phyloP scores from a whole-genome alignment of 2,797 vertebrate species.

The Diglossa cyanea region DNA sequence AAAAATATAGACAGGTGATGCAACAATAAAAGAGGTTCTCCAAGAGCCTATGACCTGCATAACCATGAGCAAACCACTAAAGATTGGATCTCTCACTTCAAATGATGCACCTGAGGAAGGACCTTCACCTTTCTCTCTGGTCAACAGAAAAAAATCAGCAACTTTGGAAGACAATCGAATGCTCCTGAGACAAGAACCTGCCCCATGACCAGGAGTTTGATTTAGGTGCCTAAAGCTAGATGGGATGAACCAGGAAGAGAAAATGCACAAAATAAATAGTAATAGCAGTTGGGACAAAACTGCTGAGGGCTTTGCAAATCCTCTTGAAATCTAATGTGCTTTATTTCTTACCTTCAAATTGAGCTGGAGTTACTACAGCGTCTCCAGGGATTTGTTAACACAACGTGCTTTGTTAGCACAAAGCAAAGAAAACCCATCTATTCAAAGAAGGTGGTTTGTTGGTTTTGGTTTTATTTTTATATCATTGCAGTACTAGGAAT shows the following conservation, averaged over 20 bases:
- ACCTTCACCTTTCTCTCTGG: background rate
- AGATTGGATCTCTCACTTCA: background rate
- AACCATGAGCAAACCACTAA: background rate
- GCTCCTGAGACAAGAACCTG: background rate
- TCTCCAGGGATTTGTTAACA: slow-evolving; percentile 28
- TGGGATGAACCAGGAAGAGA: background rate
- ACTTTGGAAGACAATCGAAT: background rate
- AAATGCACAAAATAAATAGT: background rate
- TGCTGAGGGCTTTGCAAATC: slow-evolving; percentile 3
- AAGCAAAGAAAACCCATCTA: background rate
- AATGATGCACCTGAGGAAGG: background rate
- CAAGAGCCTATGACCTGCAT: background rate
- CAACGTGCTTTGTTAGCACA: background rate
- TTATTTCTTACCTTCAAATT: background rate
- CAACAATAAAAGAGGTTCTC: background rate
- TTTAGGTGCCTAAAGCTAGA: background rate
- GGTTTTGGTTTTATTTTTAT: background rate
- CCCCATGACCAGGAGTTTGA: background rate
- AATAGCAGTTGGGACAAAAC: background rate
- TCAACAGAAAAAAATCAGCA: background rate
- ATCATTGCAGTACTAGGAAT: background rate
- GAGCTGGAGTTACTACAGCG: background rate
- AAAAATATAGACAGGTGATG: background rate
- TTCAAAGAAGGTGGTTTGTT: background rate
- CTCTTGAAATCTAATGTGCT: background rate